Evolutionary conservation across 2,888 invertebrate genomes (phyloP), one percentile per base, ranked within the genome.

Genomic region (Pheosia tremula): DNA sequence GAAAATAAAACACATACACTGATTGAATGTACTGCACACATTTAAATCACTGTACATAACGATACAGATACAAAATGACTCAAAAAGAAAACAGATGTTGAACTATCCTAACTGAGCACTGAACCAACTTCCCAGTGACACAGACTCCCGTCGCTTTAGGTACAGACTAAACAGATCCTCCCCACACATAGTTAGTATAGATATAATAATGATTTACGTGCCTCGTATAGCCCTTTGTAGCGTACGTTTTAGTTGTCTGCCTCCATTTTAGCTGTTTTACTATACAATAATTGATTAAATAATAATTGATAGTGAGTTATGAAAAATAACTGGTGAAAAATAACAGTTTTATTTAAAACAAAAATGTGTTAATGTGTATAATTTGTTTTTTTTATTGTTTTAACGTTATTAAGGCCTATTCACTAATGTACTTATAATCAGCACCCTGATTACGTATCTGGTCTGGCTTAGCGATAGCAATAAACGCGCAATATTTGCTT

Each of bases 131-230:
- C 68, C 72, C 89, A 89, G 75, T 76, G 52, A 88, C 88, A 87
- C 56, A 56, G 38, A 36, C 37, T 13, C 56, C 54, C 11, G 54
- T 38, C n/a, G 56, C 65, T 70, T 62, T 80, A 82, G 82, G 86
- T 82, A 87, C 87, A 86, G 84, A 87, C 86, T 87, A 49, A 75
- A 88, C 88, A 88, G 63, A 77, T 66, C 80, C 79, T 79, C 80
- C 73, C 83, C 79, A 71, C 74, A 85, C 78, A 72, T 86, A 86
- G 85, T 78, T 85, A 85, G 83, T 74, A 69, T 24, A 24, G 24
- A 37, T 38, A 45, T 36, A 4, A 24, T 64, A 58, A 58, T 57
- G 50, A 24, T 50, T 63, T 58, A 63, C 62, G 75, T 70, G 68
- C 67, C 50, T 50, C 68, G 66, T 58, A 47, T 63, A 60, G 64